phyloP scores from a whole-genome alignment of 2,888 invertebrate species.

The Pseudanteris insignis region DNA sequence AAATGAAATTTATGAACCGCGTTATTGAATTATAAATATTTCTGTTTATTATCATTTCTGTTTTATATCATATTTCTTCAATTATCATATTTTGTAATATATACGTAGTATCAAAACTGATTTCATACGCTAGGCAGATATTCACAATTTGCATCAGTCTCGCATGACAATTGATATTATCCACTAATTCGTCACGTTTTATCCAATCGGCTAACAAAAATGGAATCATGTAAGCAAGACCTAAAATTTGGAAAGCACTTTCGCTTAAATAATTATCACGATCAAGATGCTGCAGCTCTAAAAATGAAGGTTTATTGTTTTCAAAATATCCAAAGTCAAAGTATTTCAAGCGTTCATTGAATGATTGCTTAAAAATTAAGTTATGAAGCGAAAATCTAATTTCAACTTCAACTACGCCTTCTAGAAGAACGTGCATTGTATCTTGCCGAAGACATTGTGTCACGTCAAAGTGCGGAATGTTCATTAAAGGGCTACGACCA shows the following conservation, averaged over 20 bases:
- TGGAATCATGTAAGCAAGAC: conserved; percentile 2
- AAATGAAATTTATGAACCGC: conserved; percentile 43
- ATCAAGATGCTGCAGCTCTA: conserved; percentile 12
- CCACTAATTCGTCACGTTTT: background rate
- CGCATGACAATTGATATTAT: background rate
- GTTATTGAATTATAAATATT: background rate
- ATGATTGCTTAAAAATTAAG: too few relatives aligned
- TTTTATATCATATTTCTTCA: too few relatives aligned
- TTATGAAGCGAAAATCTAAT: background rate
- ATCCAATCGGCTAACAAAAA: conserved; percentile 4
- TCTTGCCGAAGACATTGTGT: conserved; percentile 5
- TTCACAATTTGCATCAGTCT: conserved; percentile 12
- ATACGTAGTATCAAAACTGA: background rate
- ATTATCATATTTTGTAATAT: too few relatives aligned
- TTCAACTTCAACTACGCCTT: conserved; percentile 3
- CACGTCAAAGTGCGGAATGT: background rate
- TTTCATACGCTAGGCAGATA: background rate
- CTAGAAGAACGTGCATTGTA: conserved; percentile 6
- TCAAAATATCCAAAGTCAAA: conserved; percentile 35
- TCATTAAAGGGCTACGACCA: background rate
- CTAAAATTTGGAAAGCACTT: conserved; percentile 24
- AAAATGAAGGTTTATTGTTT: conserved; percentile 30
- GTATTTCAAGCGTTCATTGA: conserved; percentile 3
- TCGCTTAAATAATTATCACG: conserved; percentile 16
- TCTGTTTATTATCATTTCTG: too few relatives aligned